Evolutionary conservation across 2,888 invertebrate species (phyloP), one percentile per base, ranked within the genome.

Genomic region (Apomyelois bistriatella): DNA sequence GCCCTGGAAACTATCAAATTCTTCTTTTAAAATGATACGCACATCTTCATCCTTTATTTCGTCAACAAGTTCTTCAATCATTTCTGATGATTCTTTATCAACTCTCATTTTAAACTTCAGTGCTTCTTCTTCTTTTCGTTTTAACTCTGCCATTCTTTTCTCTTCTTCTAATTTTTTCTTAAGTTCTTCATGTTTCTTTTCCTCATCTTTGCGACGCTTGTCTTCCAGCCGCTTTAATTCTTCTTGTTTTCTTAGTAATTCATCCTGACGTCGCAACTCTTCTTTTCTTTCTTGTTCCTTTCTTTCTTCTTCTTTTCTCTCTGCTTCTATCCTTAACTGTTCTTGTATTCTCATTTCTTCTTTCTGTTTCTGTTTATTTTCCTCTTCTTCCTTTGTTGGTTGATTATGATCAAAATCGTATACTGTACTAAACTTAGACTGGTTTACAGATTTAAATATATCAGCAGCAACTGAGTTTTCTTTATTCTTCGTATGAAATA

Each of bases 401-500:
- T 78, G 72, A 64, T 72, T 72, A 57, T 72, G 66, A 59, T 76
- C 67, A 64, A 85, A 87, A 15, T 89, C 80, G 56, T 82, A 88
- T 51, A 85, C 62, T 32, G 72, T 66, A 48, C 64, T 59, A 38
- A 60, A 64, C 52, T 70, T 66, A 3, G 62, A 53, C 9, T 58
- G 54, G 58, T 65, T 72, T 12, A 76, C 65, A 13, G 85, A 83
- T 60, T 74, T 76, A 56, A 83, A 74, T 66, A 87, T 82, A 62
- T 73, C 83, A 59, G 82, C 79, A 53, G 84, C 81, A 12, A 81
- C 81, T 22, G 82, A 70, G 48, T 74, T 74, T 30, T 72, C 72
- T 65, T 82, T 85, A 62, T 83, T 87, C 73, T 87, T 88, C 53
- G 66, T 81, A 64, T 78, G 77, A 59, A 86, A 87, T 69, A 85